Conservation (phyloP, 2,888 invertebrate genomes). For the Philaethria dido region DNA sequence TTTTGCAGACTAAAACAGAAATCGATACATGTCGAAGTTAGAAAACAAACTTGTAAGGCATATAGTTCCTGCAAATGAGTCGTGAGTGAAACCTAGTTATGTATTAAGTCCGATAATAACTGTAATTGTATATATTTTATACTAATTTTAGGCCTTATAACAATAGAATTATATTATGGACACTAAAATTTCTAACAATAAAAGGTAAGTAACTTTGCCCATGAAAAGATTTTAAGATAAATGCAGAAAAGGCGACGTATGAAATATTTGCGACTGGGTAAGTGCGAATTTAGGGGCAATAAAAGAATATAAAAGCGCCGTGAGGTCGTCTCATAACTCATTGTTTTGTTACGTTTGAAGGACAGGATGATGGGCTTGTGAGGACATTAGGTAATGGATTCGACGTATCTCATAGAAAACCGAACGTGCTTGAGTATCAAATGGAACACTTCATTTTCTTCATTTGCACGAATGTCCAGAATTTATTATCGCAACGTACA, state of each 20-base stretch:
- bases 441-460: slow-evolving; percentile 35
- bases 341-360: slow-evolving; percentile 67
- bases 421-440: slow-evolving; percentile 13
- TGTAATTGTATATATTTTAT: too few species aligned
- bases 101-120: too few species aligned
- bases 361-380: slow-evolving; percentile 58
- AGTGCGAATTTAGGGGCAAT: slow-evolving; percentile 68
- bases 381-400: slow-evolving; percentile 77
- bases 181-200: slow-evolving; percentile 37
- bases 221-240: slow-evolving; percentile 46
- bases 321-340: slow-evolving; percentile 72
- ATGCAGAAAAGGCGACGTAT: slow-evolving; percentile 51
- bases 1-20: too few species aligned
- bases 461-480: neutral
- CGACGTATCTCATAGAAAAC: slow-evolving; percentile 61
- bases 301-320: slow-evolving; percentile 74
- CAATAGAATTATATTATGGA: slow-evolving; percentile 24
- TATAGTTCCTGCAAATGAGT: too few species aligned
- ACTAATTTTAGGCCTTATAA: neutral
- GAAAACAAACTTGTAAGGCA: too few species aligned
- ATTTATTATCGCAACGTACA: neutral
- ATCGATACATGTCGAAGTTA: too few species aligned
- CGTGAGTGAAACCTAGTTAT: too few species aligned
- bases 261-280: slow-evolving; percentile 59
- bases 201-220: slow-evolving; percentile 29